phyloP scores from a whole-genome alignment of 2,113 vertebrate species.

The Diphyllodes magnificus region DNA sequence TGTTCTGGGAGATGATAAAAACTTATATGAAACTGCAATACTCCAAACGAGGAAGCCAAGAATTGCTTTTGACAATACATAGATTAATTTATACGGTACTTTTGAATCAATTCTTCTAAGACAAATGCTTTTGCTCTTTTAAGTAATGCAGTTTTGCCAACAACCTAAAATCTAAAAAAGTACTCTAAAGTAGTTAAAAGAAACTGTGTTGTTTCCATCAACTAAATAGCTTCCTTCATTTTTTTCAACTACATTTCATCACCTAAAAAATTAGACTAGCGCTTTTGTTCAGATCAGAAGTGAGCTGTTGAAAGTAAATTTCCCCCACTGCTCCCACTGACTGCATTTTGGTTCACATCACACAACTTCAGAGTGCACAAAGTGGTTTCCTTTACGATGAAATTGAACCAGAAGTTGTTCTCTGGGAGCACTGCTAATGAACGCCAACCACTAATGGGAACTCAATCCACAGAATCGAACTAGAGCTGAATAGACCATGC shows the following conservation, averaged over 20 bases:
- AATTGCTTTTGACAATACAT: neutral
- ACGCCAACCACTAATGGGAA: neutral
- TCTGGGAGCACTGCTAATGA: neutral
- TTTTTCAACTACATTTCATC: neutral
- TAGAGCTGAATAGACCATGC: neutral
- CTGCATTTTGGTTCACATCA: neutral
- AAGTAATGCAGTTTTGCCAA: neutral
- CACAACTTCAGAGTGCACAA: neutral
- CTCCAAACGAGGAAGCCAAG: neutral
- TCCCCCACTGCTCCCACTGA: neutral
- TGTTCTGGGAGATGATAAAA: neutral
- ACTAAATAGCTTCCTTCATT: neutral
- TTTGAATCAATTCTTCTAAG: neutral
- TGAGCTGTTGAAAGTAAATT: neutral
- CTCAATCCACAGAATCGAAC: neutral
- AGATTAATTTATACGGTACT: neutral
- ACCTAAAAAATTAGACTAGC: neutral
- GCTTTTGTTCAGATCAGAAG: neutral
- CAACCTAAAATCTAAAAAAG: neutral
- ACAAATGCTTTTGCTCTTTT: neutral
- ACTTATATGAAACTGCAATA: neutral
- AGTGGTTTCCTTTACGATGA: neutral
- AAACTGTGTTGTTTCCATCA: neutral
- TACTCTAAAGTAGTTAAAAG: neutral
- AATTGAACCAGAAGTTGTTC: neutral